Percentiles rank a stretch among this genome's conserved stretches.
Conservation (phyloP, 1,140 invertebrate species). For the Pseudomyrmex concolor region DNA sequence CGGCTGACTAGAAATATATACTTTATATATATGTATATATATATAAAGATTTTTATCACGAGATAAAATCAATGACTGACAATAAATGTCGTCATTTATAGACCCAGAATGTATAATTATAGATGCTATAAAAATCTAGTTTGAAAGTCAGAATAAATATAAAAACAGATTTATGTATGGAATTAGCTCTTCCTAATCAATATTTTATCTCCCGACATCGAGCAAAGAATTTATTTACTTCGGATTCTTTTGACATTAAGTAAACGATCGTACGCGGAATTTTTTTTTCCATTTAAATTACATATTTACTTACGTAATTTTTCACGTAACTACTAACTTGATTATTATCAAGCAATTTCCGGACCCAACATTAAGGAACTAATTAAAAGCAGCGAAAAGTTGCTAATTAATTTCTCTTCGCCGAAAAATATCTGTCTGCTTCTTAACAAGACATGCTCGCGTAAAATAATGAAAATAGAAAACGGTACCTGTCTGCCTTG, state of each 20-base stretch:
- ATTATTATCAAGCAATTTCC: not conserved
- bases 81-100: not conserved
- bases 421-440: slow-evolving; percentile 4
- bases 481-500: slow-evolving; percentile 12
- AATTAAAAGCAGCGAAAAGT: too few species aligned
- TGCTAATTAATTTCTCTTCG: not conserved
- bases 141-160: not conserved
- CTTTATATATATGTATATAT: not conserved
- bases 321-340: not conserved
- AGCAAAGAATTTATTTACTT: too few species aligned
- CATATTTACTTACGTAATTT: too few species aligned
- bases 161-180: not conserved
- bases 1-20: slow-evolving; percentile 24
- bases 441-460: not conserved
- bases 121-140: not conserved
- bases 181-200: too few species aligned
- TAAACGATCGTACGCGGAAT: too few species aligned
- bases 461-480: slow-evolving; percentile 17
- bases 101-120: not conserved
- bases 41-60: not conserved
- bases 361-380: too few species aligned
- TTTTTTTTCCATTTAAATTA: too few species aligned
- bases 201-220: too few species aligned
- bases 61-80: not conserved
- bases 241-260: too few species aligned